These are phyloP conservation scores for Proctacanthus coquilletti DNA, from an alignment of 1,140 invertebrate species.

Conservation along the genomic window DNA sequence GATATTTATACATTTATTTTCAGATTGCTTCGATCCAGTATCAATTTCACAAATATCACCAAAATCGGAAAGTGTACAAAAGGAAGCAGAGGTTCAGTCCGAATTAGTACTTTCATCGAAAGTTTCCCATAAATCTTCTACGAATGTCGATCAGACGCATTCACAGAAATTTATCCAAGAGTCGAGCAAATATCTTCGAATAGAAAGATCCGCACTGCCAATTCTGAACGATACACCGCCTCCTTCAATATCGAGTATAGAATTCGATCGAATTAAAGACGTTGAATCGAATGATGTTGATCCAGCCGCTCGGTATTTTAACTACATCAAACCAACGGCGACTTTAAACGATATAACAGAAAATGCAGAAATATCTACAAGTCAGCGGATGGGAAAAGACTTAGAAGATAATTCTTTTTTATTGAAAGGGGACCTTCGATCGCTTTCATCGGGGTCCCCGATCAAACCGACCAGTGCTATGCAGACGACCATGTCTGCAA, in stretches of 20 bases:
- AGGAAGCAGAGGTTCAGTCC: conserved; percentile 1
- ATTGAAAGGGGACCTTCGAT: conserved; percentile 29
- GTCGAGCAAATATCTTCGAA: conserved; percentile 11
- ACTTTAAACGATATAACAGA: conserved; percentile 13
- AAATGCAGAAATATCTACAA: conserved; percentile 11
- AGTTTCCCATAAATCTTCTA: too few relatives aligned
- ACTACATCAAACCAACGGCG: conserved; percentile 26
- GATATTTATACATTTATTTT: conserved; percentile 3
- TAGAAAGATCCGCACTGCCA: conserved; percentile 21
- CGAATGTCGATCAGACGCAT: conserved; percentile 1
- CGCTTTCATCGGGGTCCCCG: conserved; percentile 27
- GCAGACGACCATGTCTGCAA: conserved; percentile 9
- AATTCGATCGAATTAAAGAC: conserved; percentile 11
- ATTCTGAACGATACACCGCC: conserved; percentile 18
- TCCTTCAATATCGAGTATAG: conserved; percentile 17
- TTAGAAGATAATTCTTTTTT: conserved; percentile 22
- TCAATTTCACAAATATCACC: conserved; percentile 27
- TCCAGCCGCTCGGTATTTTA: conserved; percentile 21
- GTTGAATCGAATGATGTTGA: conserved; percentile 12
- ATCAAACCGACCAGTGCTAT: conserved; percentile 10
- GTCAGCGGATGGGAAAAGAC: neutral
- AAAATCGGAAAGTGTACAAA: conserved; percentile 17
- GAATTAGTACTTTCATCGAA: neutral
- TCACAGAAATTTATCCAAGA: conserved; percentile 16
- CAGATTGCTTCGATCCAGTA: conserved; percentile 13